Percentiles rank a stretch among this genome's conserved stretches.
Evolutionary conservation across 2,113 vertebrate genomes (phyloP).

Genomic region (Gallinago paraguaiae): DNA sequence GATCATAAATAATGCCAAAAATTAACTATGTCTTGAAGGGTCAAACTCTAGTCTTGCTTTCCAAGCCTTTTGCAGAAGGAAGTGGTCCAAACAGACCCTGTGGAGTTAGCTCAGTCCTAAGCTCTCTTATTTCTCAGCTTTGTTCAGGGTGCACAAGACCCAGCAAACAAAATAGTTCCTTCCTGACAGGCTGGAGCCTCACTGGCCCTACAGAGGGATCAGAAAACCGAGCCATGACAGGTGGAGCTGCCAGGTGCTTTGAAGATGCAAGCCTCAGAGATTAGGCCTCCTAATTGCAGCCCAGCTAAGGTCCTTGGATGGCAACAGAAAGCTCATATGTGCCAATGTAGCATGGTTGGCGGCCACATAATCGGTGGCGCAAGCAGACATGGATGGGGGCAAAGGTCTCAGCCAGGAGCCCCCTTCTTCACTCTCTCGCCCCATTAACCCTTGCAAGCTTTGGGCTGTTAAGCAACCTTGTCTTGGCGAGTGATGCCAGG

Average conservation of each 20-base stretch:
- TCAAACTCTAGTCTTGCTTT: neutral
- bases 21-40: neutral
- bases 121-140: neutral
- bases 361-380: neutral
- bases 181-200: neutral
- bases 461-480: neutral
- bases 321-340: neutral
- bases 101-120: neutral
- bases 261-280: neutral
- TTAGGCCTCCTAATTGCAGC: neutral
- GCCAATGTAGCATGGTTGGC: fast-evolving
- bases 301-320: neutral
- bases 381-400: neutral
- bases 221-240: neutral
- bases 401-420: neutral
- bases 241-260: neutral
- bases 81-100: neutral
- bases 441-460: neutral
- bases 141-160: neutral
- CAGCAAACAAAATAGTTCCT: neutral
- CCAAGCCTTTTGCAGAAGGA: neutral
- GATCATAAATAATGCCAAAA: neutral
- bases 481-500: neutral
- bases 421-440: neutral
- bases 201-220: neutral